These are phyloP conservation scores for Lepus europaeus DNA, from an alignment of 2,113 vertebrate genomes.

Conservation along the genomic window DNA sequence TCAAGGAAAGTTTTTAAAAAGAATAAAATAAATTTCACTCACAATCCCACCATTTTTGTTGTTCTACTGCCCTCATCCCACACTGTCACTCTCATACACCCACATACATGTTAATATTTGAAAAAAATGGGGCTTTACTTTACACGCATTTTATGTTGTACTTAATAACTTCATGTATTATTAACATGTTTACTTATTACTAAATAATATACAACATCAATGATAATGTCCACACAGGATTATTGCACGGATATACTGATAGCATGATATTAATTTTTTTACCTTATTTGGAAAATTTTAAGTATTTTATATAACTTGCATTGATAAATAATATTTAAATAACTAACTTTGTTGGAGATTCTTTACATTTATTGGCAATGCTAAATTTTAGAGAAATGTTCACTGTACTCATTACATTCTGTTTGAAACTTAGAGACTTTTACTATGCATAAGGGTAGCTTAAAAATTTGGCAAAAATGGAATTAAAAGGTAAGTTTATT, in stretches of 20 bases:
- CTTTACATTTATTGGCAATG: background rate
- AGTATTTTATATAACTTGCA: constrained; percentile 21
- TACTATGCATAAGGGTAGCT: background rate
- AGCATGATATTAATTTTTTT: background rate
- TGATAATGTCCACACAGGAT: background rate
- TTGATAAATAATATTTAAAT: background rate
- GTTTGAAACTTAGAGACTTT: background rate
- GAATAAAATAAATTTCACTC: background rate
- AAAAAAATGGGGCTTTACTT: background rate
- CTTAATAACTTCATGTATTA: background rate
- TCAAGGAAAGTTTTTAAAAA: background rate
- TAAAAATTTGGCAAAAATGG: too few relatives aligned
- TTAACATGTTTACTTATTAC: background rate
- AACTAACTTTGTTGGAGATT: constrained; percentile 12
- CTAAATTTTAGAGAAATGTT: background rate
- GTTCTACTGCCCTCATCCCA: background rate
- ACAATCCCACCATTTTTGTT: background rate
- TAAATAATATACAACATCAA: background rate
- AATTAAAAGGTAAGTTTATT: too few relatives aligned
- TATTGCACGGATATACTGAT: background rate
- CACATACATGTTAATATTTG: background rate
- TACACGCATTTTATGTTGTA: background rate
- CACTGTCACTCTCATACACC: background rate
- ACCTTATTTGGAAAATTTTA: background rate
- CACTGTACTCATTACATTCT: background rate